Evolutionary conservation across 92 coral and sea anemone species (phyloP).

Genomic region (Micromussa lordhowensis): DNA sequence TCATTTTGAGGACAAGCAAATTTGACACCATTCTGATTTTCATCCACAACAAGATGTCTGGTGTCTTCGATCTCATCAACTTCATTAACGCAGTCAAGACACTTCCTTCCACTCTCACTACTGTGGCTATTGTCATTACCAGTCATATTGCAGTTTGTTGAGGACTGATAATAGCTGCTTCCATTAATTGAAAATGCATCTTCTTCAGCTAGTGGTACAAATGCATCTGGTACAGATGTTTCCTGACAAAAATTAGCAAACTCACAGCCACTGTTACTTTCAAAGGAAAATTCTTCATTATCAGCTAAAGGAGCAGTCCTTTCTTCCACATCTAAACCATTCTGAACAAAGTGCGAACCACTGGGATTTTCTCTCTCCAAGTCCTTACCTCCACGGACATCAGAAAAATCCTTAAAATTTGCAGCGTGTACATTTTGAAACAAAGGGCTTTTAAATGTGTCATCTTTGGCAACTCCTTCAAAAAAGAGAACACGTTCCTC

Average conservation of each 20-base stretch:
- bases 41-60: background rate
- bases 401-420: background rate
- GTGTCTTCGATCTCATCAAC: background rate
- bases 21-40: slow-evolving; percentile 11
- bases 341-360: background rate
- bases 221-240: background rate
- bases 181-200: slow-evolving; percentile 35
- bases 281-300: slow-evolving; percentile 33
- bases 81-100: slow-evolving; percentile 7
- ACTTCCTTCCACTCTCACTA: background rate
- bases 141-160: background rate
- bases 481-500: slow-evolving; percentile 32
- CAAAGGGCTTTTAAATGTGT: background rate
- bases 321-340: background rate
- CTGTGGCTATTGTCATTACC: background rate
- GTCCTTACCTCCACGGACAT: background rate
- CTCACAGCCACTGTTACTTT: background rate
- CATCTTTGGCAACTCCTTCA: slow-evolving; percentile 28
- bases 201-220: slow-evolving; percentile 40
- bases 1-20: background rate
- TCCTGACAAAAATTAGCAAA: background rate
- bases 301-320: slow-evolving; percentile 50
- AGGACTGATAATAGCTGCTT: background rate
- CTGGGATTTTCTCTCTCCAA: background rate
- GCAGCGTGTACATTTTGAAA: background rate